Conservation (phyloP, 1,140 invertebrate genomes). For the Lamellibrachia luymesi region DNA sequence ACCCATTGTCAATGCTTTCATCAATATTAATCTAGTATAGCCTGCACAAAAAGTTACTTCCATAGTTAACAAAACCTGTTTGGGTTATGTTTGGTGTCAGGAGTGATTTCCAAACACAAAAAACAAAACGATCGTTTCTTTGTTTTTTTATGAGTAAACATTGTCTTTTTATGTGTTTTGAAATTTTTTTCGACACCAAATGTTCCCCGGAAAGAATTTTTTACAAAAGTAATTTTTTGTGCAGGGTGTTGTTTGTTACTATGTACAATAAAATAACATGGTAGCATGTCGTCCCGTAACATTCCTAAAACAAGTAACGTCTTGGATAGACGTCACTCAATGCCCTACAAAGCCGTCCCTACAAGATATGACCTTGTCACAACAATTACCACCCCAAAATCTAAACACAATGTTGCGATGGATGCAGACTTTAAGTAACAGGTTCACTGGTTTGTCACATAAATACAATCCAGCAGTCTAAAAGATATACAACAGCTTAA, state of each 20-base stretch:
- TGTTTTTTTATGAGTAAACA: too few species aligned
- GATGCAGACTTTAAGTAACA: not conserved
- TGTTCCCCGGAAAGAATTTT: too few species aligned
- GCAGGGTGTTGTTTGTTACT: too few species aligned
- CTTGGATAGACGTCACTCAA: not conserved
- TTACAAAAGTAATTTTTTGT: too few species aligned
- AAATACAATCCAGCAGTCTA: constrained; percentile 1
- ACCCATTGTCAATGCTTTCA: not conserved
- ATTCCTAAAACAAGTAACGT: not conserved
- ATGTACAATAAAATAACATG: not conserved
- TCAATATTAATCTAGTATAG: not conserved
- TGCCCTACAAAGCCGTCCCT: not conserved
- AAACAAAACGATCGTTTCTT: too few species aligned
- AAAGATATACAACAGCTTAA: not conserved
- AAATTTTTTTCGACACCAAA: too few species aligned
- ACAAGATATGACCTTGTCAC: not conserved
- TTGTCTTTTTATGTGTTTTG: too few species aligned
- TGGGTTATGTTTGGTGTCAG: too few species aligned
- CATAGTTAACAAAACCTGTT: too few species aligned
- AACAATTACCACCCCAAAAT: not conserved
- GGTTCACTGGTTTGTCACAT: not conserved
- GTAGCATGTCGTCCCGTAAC: not conserved
- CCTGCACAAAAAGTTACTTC: too few species aligned
- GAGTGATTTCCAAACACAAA: too few species aligned
- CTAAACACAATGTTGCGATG: not conserved